phyloP scores from a whole-genome alignment of 2,888 invertebrate genomes.

The Nipponacmea schrenckii region DNA sequence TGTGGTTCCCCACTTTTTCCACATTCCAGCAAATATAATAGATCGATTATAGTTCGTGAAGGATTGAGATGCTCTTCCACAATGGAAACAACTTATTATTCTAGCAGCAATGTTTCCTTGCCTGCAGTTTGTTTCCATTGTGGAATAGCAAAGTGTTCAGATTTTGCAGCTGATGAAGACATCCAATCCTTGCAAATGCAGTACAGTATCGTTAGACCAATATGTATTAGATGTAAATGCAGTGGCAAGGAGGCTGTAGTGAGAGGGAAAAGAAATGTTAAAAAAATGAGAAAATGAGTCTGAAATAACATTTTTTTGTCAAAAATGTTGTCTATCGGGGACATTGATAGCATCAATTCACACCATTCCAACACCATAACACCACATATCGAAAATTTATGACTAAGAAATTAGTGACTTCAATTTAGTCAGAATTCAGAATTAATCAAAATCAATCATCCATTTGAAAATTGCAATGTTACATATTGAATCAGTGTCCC shows the following conservation, averaged over 20 bases:
- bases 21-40: constrained; percentile 1
- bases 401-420: too few relatives aligned
- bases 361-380: too few relatives aligned
- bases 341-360: too few relatives aligned
- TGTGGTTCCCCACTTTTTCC: background rate
- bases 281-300: too few relatives aligned
- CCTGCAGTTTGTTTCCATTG: background rate
- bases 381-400: too few relatives aligned
- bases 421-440: too few relatives aligned
- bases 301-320: too few relatives aligned
- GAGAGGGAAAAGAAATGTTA: background rate
- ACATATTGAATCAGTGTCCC: too few relatives aligned
- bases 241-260: background rate
- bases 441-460: too few relatives aligned
- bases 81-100: background rate
- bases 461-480: too few relatives aligned
- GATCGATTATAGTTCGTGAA: background rate
- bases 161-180: background rate
- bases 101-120: background rate
- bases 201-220: background rate
- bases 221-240: background rate
- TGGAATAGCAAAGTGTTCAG: background rate
- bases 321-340: too few relatives aligned
- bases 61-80: background rate
- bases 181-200: background rate